Conservation (phyloP, 2,888 invertebrate species). For the Fragum whitleyi region DNA sequence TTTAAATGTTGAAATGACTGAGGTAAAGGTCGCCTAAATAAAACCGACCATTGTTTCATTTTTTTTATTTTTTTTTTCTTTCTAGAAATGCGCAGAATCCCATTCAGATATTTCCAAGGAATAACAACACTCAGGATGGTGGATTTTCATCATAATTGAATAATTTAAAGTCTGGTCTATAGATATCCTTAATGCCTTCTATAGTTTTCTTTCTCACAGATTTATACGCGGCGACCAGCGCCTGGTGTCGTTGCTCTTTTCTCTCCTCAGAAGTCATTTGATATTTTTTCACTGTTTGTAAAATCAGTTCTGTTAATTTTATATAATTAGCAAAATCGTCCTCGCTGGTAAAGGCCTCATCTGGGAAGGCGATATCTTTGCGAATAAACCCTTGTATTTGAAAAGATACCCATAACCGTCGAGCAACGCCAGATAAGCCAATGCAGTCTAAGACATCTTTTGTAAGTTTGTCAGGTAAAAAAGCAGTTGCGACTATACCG, state of each 20-base stretch:
- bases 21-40: too few species aligned
- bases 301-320: neutral
- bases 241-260: too few species aligned
- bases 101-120: too few species aligned
- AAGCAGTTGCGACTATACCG: too few species aligned
- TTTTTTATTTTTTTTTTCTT: too few species aligned
- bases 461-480: too few species aligned
- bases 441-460: neutral
- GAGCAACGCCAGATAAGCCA: neutral
- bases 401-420: neutral
- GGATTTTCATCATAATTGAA: conserved; percentile 3
- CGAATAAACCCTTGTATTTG: conserved; percentile 8
- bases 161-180: conserved; percentile 2
- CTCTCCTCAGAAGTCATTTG: neutral
- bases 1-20: too few species aligned
- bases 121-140: neutral
- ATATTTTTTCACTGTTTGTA: neutral
- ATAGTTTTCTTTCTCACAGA: neutral
- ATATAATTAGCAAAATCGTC: too few species aligned
- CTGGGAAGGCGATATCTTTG: neutral
- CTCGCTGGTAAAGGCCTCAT: neutral
- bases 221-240: neutral
- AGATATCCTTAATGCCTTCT: neutral
- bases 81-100: too few species aligned
- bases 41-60: too few species aligned